Conservation (phyloP, 2,113 vertebrate genomes). For the Phrynosoma platyrhinos region DNA sequence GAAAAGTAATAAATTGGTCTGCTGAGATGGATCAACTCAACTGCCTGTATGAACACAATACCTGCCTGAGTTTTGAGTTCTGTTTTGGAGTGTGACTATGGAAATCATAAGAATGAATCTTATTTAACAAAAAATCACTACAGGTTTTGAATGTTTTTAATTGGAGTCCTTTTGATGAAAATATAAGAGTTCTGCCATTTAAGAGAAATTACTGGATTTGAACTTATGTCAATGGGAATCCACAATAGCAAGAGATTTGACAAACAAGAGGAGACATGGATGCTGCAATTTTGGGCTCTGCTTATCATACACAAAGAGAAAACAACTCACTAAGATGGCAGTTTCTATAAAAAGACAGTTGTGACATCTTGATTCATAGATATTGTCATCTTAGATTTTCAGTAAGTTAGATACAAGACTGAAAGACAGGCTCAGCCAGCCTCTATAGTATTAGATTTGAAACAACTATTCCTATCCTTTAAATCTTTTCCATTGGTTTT, state of each 20-base stretch:
- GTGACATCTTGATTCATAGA: neutral
- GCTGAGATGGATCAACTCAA: neutral
- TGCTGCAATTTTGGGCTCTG: neutral
- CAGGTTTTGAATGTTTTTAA: no score
- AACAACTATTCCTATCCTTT: neutral
- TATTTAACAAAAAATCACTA: no score
- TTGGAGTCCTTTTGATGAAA: neutral
- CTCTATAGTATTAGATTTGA: neutral
- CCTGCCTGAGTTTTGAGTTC: no score
- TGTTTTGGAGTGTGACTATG: no score
- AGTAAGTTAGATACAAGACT: neutral
- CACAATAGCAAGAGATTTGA: neutral
- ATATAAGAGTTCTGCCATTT: neutral
- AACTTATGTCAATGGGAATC: neutral
- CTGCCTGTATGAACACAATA: neutral
- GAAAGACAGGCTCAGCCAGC: neutral
- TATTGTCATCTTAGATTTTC: neutral
- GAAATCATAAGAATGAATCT: no score
- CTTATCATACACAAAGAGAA: neutral
- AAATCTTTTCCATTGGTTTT: neutral
- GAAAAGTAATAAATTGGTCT: neutral
- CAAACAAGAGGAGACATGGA: neutral
- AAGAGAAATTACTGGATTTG: neutral
- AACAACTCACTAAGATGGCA: neutral
- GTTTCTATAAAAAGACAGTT: neutral